Evolutionary conservation across 2,113 vertebrate species (phyloP).

Genomic region (Oxygymnocypris stewartii): DNA sequence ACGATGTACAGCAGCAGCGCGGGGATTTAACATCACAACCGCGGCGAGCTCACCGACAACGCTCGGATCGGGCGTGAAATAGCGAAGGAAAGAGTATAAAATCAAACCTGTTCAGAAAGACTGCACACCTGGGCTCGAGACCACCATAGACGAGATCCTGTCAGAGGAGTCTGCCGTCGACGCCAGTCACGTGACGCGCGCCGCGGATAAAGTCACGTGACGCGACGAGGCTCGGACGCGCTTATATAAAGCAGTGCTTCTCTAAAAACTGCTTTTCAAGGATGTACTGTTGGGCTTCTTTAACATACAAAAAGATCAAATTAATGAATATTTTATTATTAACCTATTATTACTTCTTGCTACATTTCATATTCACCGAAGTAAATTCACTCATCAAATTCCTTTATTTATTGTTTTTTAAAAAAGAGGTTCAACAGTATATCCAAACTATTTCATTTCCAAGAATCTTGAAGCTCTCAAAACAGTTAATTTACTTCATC

Average conservation of each 20-base stretch:
- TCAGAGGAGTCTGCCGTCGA: constrained; percentile 40
- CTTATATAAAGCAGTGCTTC: constrained; percentile 1
- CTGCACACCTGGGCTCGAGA: constrained; percentile 55
- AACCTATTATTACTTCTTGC: no score
- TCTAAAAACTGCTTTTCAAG: not conserved
- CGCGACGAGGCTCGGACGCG: not conserved
- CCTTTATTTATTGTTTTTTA: no score
- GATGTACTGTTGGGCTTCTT: no score
- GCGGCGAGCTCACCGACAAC: not conserved
- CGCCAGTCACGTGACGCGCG: constrained; percentile 54
- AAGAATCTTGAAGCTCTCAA: no score
- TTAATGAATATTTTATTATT: no score
- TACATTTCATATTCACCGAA: no score
- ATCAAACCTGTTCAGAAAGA: constrained; percentile 58
- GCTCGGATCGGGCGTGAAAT: not conserved
- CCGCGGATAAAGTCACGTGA: constrained; percentile 21
- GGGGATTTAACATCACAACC: not conserved
- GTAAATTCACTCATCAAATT: no score
- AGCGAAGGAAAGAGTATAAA: constrained; percentile 23
- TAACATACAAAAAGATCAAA: no score
- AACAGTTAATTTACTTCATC: no score
- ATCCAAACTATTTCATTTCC: no score
- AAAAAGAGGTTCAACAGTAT: no score
- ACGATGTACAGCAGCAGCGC: not conserved
- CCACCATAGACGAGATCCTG: constrained; percentile 21